Base-by-base conservation (phyloP, 2,797 vertebrate genomes). In the Sardinella longiceps region DNA sequence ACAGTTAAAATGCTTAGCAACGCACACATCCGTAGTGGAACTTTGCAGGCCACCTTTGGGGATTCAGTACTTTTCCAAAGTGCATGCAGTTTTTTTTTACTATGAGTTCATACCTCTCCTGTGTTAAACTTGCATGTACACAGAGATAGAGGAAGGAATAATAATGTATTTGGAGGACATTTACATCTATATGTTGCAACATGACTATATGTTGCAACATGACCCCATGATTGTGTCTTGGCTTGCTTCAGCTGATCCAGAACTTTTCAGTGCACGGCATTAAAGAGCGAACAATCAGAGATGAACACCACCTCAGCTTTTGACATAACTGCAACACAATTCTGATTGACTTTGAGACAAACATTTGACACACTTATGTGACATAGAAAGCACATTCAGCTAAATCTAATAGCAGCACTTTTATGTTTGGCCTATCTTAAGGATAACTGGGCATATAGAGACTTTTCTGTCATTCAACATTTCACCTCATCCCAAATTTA, bases 71-170 rank as follows among this genome's bases (percentile, higher is more conserved):
- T 77, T 39, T 18, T 37, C 23, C 66, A 77, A 0, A 20, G 18
- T 20, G 33, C 5, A 39, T 20, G 70, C 37, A 4, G n/a, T n/a
- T n/a, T n/a, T 0, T 5, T 23, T 39, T 39, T 37, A 18, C 37
- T 37, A 43, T 37, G 18, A 33, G 37, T 77, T 77, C 33, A 33
- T 77, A 23, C 87, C 89, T 91, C 91, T 94, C 80, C n/a, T n/a
- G n/a, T n/a, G n/a, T n/a, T 87, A 91, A 87, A 86, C 88, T 86
- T 88, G 87, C 87, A 93, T 7, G 33, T 20, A 10, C 23, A 90
- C 90, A 89, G 58, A 63, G 46, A 45, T 45, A 3, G 43, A 6
- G 23, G 80, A 30, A 88, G 33, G 6, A 6, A 77, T 7, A 6
- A 43, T 18, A 74, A 30, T 70, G 63, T n/a, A 4, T 77, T 39